Evolutionary conservation across 2,888 invertebrate genomes (phyloP), one percentile per base, ranked within the genome.

Genomic region (Pyrocoelia pectoralis): DNA sequence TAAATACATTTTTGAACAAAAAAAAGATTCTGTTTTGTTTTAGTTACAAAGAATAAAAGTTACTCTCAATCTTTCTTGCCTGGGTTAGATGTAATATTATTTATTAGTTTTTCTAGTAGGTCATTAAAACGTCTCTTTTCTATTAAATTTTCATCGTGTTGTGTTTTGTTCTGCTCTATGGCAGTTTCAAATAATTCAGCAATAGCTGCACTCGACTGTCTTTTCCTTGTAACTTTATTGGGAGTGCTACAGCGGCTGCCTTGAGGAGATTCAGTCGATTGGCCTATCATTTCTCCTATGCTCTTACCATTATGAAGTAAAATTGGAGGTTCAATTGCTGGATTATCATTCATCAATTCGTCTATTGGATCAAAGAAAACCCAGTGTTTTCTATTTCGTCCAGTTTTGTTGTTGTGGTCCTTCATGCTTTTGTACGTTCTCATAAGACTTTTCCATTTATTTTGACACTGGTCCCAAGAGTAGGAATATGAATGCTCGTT

Each of bases 391-490:
- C 51, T 28, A n/a, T 33, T 33, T 14, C 28, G 28, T n/a, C 15
- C 51, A 13, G 29, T 51, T 13, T 19, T 2, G 12, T 33, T 5
- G 14, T 29, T 33, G 15, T n/a, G n/a, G n/a, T n/a, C 51, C 15
- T 51, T 51, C 1, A 51, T 33, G 4, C 28, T 12, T 33, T 51
- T 51, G 15, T 51, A 51, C 8, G 51, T 29, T 10, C 33, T 3
- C 6, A 24, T 5, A 3, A 24, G 6, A 6, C 24, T 24, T 6
- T 24, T 24, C 24, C 6, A 24, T 8, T 51, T 51, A 14, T 51
- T 29, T 51, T 29, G 33, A 13, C n/a, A 2, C 15, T 51, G 51
- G 15, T 51, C 51, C 51, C 51, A 51, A 29, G 40, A 40, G n/a
- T 40, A 13, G 4, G 13, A 40, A 4, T 6, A 5, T 3, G 24